phyloP scores from a whole-genome alignment of 2,113 vertebrate species.

The Myiozetetes cayanensis region DNA sequence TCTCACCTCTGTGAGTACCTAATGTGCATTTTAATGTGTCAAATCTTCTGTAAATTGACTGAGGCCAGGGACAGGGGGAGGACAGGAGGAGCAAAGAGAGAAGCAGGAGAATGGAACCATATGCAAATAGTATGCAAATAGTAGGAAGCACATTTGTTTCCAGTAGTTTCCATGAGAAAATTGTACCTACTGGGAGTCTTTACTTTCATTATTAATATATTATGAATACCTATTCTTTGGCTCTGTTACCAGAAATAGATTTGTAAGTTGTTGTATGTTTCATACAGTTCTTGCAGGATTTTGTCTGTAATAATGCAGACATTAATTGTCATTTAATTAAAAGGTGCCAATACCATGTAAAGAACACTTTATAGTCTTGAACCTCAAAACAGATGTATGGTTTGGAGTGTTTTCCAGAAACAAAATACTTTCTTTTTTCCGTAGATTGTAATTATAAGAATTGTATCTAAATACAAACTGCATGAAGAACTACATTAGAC shows the following conservation, averaged over 20 bases:
- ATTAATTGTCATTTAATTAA: neutral
- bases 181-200: neutral
- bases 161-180: neutral
- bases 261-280: neutral
- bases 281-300: neutral
- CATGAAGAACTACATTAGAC: neutral
- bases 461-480: neutral
- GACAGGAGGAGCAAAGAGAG: fast-evolving
- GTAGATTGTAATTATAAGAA: neutral
- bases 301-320: neutral
- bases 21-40: neutral
- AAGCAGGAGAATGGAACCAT: neutral
- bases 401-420: neutral
- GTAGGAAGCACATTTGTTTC: neutral
- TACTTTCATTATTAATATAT: neutral
- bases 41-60: neutral
- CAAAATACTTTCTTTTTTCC: neutral
- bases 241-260: neutral
- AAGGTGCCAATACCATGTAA: neutral
- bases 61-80: fast-evolving
- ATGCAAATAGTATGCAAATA: neutral
- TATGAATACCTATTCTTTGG: neutral
- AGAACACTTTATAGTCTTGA: neutral
- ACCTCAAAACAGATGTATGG: neutral
- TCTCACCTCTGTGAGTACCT: neutral